Base-by-base conservation (phyloP, 92 coral and sea anemone species). In the Siderastrea siderea region DNA sequence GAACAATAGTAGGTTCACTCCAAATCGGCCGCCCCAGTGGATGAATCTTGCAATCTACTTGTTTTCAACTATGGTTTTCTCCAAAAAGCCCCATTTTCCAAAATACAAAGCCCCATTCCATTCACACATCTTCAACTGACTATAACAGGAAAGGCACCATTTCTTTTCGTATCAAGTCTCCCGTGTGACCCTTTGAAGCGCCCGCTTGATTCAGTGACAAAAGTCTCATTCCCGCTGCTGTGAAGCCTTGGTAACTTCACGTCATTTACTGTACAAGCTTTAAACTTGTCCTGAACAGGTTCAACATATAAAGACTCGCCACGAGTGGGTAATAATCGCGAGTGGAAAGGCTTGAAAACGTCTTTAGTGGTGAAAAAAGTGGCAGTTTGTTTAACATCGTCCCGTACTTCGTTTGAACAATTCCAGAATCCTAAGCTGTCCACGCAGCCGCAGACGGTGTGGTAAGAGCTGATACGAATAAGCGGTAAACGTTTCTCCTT, bases 321-420 rank as follows among this genome's bases (percentile, higher is more conserved):
- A 49, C 88, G 64, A 0, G 96, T 95, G 6, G 96, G 98, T 12
- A 75, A 48, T 47, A 72, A 55, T 11, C 98, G 92, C 11, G 86
- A 63, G 5, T 87, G 94, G 47, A 74, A 55, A 10, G 98, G 93
- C 65, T 83, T 91, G 43, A 95, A 95, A 38, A 94, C 84, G 73
- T 95, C 93, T 15, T 91, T 94, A 38, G 95, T 85, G 58, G 98
- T 91, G 49, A 95, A 95, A 80, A 95, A 95, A 43, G 98, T 95
- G 43, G 87, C 86, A 44, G 60, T 62, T 51, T 88, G 68, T 82
- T 75, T 80, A 3, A 4, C 15, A 8, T 67, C n/a, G 68, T 68
- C 16, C 2, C 47, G 69, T 4, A 15, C 51, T 13, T 53, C 61
- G 19, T 55, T 15, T 11, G 74, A 51, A 60, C 65, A 68, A 45